Evolutionary conservation across 2,888 invertebrate species (phyloP), one percentile per base, ranked within the genome.

Genomic region (Cryptophagus acutangulus): DNA sequence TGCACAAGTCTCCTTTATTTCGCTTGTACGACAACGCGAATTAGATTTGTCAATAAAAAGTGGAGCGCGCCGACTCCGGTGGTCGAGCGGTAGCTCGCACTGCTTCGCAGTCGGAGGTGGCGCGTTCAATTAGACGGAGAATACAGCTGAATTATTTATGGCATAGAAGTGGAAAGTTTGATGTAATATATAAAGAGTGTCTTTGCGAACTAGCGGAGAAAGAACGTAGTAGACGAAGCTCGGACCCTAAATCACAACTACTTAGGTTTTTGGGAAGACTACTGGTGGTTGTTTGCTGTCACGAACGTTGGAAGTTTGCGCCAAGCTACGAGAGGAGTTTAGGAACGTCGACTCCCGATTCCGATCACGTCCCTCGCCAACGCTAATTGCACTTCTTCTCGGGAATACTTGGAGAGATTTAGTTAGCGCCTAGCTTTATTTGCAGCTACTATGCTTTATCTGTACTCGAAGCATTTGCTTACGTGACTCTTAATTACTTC

Each of bases 301-400:
- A 55, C 54, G 53, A 58, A 40, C 48, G 44, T 36, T 36, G 41
- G 33, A 41, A 43, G 40, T 46, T 43, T 33, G 41, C 43, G 41
- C 45, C 38, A 17, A 35, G 31, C 10, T 8, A n/a, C 10, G 43
- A 42, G 38, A 45, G 40, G 49, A 49, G 41, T 47, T 47, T 49
- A 47, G 49, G 52, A 50, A 48, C 41, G 50, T 44, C 47, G 52
- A 45, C 50, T 53, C 40, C 40, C 52, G 50, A 66, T 66, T 65
- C 66, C 59, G 62, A 64, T 66, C 66, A 66, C 66, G 66, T 66
- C 52, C 52, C 51, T 49, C 51, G 57, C 57, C 61, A 31, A 31
- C 31, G 61, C 66, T 67, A 67, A 67, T 67, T 67, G 67, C 64
- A 63, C 62, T 65, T 67, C 65, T 66, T 67, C 62, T 55, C 55